Conservation (phyloP, 2,113 vertebrate species). For the Myiagra hebetior region DNA sequence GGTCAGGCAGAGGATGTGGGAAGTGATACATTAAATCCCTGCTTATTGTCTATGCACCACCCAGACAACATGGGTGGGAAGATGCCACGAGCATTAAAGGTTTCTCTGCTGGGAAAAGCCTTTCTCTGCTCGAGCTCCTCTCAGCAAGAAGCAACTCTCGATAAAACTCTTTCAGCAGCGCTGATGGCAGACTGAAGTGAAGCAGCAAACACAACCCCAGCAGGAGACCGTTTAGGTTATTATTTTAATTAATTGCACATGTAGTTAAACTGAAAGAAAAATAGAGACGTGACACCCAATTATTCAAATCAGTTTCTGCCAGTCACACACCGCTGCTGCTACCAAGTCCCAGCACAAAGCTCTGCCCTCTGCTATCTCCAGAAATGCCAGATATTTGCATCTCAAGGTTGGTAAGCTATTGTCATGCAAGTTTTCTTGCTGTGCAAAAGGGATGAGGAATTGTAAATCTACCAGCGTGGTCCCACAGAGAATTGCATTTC, state of each 20-base stretch:
- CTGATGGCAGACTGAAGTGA: slow-evolving; percentile 8
- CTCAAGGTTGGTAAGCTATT: not conserved
- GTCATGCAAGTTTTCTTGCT: not conserved
- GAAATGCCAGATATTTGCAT: slow-evolving; percentile 16
- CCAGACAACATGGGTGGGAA: not conserved
- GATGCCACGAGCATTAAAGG: not conserved
- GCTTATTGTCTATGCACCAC: not conserved
- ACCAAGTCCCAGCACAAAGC: not conserved
- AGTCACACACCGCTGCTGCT: not conserved
- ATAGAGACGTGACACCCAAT: slow-evolving; percentile 57
- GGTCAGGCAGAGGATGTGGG: not conserved
- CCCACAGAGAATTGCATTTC: not conserved
- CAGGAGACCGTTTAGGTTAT: slow-evolving; percentile 59
- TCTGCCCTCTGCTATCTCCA: slow-evolving; percentile 1
- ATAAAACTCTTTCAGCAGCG: not conserved
- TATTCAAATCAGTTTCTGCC: slow-evolving; percentile 54
- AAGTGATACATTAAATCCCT: not conserved
- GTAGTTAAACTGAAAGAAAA: slow-evolving; percentile 64
- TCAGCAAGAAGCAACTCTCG: slow-evolving; percentile 5
- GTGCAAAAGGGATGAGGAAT: not conserved
- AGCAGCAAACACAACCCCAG: slow-evolving; percentile 54
- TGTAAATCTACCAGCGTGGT: not conserved
- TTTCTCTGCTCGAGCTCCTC: not conserved
- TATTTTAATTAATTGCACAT: slow-evolving; percentile 71
- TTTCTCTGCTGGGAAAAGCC: not conserved